Conservation (phyloP, 2,888 invertebrate species). For the Dicranocentrus wangi region DNA sequence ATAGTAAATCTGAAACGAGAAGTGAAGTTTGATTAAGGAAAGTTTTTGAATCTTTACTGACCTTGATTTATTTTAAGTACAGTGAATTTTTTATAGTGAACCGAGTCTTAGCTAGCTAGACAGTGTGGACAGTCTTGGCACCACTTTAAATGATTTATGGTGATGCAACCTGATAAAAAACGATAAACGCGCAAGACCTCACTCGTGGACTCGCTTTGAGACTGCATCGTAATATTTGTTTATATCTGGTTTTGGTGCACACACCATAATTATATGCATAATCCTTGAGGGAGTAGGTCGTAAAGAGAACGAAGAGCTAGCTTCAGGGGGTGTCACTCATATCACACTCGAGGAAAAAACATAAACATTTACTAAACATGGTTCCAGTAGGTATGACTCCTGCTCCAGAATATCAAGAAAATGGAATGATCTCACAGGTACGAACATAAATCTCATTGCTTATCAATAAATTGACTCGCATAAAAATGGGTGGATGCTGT, state of each 20-base stretch:
- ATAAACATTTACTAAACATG: no score
- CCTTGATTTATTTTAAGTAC: constrained; percentile 23
- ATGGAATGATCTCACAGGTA: constrained; percentile 22
- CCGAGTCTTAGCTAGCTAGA: not conserved
- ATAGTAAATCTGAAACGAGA: no score
- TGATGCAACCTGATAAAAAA: constrained; percentile 23
- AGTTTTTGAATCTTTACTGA: not conserved
- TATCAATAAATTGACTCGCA: not conserved
- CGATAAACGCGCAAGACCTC: not conserved
- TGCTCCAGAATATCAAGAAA: constrained; percentile 11
- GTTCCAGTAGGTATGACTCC: constrained; percentile 19
- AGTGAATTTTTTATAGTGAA: no score
- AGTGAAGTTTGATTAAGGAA: constrained; percentile 14
- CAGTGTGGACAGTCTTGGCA: not conserved
- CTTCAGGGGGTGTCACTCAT: not conserved
- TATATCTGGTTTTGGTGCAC: not conserved
- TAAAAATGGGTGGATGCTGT: not conserved
- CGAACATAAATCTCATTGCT: not conserved
- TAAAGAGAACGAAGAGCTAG: not conserved
- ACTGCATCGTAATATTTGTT: constrained; percentile 7
- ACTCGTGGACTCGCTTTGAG: not conserved
- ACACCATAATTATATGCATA: not conserved
- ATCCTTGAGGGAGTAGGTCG: not conserved
- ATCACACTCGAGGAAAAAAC: not conserved
- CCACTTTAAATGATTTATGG: constrained; percentile 19